Base-by-base conservation (phyloP, 1,140 invertebrate genomes). In the Lerema accius region DNA sequence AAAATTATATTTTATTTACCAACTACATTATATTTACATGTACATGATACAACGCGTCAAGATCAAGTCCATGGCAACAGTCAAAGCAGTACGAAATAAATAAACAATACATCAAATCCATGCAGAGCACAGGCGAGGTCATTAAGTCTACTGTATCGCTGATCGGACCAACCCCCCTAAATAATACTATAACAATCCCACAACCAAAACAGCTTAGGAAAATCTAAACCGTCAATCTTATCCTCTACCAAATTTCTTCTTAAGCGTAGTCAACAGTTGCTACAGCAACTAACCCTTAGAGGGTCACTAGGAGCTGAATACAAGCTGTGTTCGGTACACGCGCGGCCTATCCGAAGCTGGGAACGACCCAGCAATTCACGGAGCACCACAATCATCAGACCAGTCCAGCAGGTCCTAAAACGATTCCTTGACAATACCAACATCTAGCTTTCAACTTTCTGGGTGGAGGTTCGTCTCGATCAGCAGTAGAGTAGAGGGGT, bases 61-160 rank as follows among this genome's bases (percentile, higher is more conserved):
- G 83, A 90, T 90, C 84, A 86, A 80, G 76, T 90, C 84, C 87
- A 82, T 86, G 76, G 84, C 85, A 88, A 88, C 85, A 88, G 85
- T 90, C 85, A 84, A 89, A 87, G 85, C 78, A 86, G 78, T 83
- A 82, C 78, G 64, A 78, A 82, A 84, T 85, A 90, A 88, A 86
- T 88, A 83, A 83, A 80, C 65, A 83, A 74, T 74, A 78, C 76
- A 74, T 78, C 61, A 73, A 50, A 73, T 59, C 69, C 73, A 73
- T 61, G 49, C 50, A 66, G 65, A 69, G 66, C 68, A 73, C 75
- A 50, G 59, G 77, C 76, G 71, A 78, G 76, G 81, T 85, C 80
- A 59, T 65, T 63, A 40, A 35, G 48, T 56, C 46, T 73, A 67
- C 73, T 73, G 62, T 76, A 72, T 73, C 74, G 79, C 76, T 78